Conservation (phyloP, 2,888 invertebrate species). For the Apamea crenata region DNA sequence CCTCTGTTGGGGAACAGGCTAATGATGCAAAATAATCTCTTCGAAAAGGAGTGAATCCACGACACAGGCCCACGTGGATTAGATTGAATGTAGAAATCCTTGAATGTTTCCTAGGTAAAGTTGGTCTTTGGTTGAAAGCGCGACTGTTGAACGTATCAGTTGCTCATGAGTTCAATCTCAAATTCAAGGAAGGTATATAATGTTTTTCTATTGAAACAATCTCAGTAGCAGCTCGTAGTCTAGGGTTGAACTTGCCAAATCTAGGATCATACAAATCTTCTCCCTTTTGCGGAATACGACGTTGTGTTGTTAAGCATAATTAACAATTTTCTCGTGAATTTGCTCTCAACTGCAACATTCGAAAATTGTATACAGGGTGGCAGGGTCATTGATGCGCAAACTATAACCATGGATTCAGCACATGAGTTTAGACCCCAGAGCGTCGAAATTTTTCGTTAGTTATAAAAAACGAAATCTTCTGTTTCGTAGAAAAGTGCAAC, state of each 20-base stretch:
- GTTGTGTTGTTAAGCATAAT: not conserved
- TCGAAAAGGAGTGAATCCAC: not conserved
- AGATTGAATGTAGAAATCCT: not conserved
- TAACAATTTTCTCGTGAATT: not conserved
- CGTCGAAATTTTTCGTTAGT: too few relatives aligned
- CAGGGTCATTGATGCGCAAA: too few relatives aligned
- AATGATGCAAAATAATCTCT: not conserved
- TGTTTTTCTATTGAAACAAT: not conserved
- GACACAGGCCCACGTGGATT: not conserved
- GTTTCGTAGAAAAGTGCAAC: too few relatives aligned
- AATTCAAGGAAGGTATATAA: not conserved
- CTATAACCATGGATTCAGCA: too few relatives aligned
- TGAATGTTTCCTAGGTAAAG: too few relatives aligned
- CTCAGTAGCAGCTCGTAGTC: not conserved
- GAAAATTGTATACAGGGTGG: conserved; percentile 9
- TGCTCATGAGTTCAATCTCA: too few relatives aligned
- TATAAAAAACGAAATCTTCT: too few relatives aligned
- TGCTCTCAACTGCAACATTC: not conserved
- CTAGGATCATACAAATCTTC: not conserved
- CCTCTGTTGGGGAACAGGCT: not conserved
- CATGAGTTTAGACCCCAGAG: too few relatives aligned
- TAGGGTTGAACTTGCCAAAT: not conserved
- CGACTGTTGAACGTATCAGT: not conserved
- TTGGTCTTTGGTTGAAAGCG: not conserved
- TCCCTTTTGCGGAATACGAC: too few relatives aligned